Percentiles rank a stretch among this genome's conserved stretches.
phyloP scores from a whole-genome alignment of 2,797 vertebrate genomes.

The Gadopsis marmoratus region DNA sequence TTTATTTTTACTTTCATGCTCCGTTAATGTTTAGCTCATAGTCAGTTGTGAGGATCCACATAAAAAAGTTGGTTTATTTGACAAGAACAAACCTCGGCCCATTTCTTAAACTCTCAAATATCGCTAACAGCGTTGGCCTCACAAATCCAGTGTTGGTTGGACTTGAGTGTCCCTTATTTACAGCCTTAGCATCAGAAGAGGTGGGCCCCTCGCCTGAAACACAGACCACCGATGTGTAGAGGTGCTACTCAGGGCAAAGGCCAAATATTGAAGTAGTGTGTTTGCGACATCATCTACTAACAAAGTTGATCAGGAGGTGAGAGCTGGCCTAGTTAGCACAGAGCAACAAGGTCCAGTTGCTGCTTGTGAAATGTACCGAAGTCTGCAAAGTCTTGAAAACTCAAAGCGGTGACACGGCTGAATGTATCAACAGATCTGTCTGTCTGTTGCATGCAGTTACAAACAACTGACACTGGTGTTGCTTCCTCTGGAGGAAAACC shows the following conservation, averaged over 20 bases:
- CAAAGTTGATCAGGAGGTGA: background rate
- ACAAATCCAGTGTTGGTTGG: background rate
- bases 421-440: background rate
- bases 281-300: background rate
- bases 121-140: background rate
- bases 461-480: background rate
- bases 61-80: too few species aligned
- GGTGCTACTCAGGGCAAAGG: background rate
- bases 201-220: background rate
- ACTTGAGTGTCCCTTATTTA: background rate
- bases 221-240: background rate
- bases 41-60: background rate
- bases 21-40: too few species aligned
- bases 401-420: background rate
- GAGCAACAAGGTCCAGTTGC: background rate
- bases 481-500: background rate
- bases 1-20: background rate
- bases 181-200: background rate
- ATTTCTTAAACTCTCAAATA: background rate
- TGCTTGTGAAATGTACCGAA: background rate
- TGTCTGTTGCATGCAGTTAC: background rate
- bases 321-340: background rate
- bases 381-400: conserved; percentile 6
- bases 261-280: background rate
- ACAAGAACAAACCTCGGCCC: too few species aligned